These are phyloP conservation scores for Hyposoter didymator DNA, from an alignment of 2,888 invertebrate species.

Conservation along the genomic window DNA sequence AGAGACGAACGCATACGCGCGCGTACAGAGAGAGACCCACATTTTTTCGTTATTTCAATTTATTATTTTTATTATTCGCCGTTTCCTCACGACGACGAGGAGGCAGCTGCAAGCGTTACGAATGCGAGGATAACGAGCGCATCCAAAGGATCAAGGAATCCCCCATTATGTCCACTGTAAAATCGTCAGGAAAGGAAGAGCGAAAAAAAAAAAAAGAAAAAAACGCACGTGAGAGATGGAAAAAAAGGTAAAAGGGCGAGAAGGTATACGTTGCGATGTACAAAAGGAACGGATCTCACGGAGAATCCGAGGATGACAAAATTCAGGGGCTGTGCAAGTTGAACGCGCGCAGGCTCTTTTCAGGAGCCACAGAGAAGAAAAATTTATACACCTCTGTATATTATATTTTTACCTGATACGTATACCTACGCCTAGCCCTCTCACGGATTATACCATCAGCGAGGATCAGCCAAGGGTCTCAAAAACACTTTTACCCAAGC, in stretches of 20 bases:
- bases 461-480: slow-evolving; percentile 38
- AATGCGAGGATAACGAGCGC: slow-evolving; percentile 83
- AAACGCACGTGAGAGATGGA: background rate
- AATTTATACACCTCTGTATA: slow-evolving; percentile 41
- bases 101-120: slow-evolving; percentile 82
- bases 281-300: slow-evolving; percentile 79
- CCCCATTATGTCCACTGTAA: slow-evolving; percentile 80
- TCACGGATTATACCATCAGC: slow-evolving; percentile 59
- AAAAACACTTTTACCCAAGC: slow-evolving; percentile 36
- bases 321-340: slow-evolving; percentile 75
- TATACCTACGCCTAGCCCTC: slow-evolving; percentile 62
- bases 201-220: slow-evolving; percentile 2
- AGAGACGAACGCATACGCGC: slow-evolving; percentile 42
- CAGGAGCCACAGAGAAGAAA: slow-evolving; percentile 53
- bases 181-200: slow-evolving; percentile 77
- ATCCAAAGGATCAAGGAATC: slow-evolving; percentile 82
- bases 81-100: slow-evolving; percentile 68
- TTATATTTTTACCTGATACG: slow-evolving; percentile 63
- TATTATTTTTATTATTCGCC: slow-evolving; percentile 70
- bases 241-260: slow-evolving; percentile 47
- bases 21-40: background rate
- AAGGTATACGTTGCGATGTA: slow-evolving; percentile 73
- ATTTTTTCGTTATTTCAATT: slow-evolving; percentile 42
- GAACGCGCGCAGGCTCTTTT: slow-evolving; percentile 66
- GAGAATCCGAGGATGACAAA: slow-evolving; percentile 79